Base-by-base conservation (phyloP, 2,797 vertebrate species). In the Sebastes steindachneri region DNA sequence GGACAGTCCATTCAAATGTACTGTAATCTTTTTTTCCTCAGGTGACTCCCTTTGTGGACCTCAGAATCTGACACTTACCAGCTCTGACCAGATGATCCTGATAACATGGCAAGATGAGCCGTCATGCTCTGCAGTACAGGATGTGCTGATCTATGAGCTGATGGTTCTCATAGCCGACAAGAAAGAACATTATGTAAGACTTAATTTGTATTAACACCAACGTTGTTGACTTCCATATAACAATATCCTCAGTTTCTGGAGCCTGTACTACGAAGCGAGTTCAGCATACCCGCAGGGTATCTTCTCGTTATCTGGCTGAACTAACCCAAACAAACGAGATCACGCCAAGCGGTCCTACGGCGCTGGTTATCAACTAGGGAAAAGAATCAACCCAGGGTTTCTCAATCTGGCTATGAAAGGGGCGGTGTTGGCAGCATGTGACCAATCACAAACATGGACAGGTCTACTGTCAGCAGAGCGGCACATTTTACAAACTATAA, bases 131-230 rank as follows among this genome's bases (percentile, higher is more conserved):
- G 69, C 70, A 15, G 3, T 45, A 4, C 19, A 6, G 0, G 60
- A 85, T 2, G 5, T 11, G 5, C 67, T 91, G n/a, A 69, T 68
- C 41, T 95, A 94, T 63, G 84, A 95, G 23, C 21, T 95, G 54
- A 21, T 29, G 51, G 82, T 95, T 66, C 64, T 91, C 12, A 53
- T 53, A 1, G 88, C 77, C 35, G 85, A 90, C 26, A 11, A 89
- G n/a, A 19, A 77, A 62, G 31, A 31, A 4, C 82, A 92, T 77
- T 1, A 84, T 29, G 84, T 93, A 81, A 73, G 85, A 66, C 37
- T 25, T 66, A 1, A 21, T 66, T 12, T 17, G 7, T 41, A 28
- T 66, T 23, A 28, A 31, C 5, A 15, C n/a, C 23, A 25, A 26
- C 1, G 0, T 53, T 33, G 17, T 26, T 14, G 9, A 60, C 14